These are phyloP conservation scores for Scaptodrosophila latifasciaeformis DNA, from an alignment of 2,888 invertebrate genomes.

Conservation along the genomic window DNA sequence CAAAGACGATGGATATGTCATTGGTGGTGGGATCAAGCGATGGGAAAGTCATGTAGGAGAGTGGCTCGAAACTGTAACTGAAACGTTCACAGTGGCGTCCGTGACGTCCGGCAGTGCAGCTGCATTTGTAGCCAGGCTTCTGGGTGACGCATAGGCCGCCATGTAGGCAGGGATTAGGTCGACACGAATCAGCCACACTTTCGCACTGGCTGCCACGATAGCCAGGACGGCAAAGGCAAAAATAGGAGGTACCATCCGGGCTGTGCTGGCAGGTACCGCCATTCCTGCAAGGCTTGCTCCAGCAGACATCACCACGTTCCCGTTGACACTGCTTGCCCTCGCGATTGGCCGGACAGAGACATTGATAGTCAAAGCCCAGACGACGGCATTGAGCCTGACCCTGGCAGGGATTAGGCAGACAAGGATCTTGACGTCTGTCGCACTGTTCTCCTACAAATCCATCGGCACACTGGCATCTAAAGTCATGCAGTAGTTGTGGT, in stretches of 20 bases:
- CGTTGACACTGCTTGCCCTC: constrained; percentile 90
- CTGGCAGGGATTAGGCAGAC: constrained; percentile 91
- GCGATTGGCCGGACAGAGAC: constrained; percentile 85
- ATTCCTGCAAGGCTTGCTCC: constrained; percentile 90
- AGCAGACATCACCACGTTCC: constrained; percentile 89
- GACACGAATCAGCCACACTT: constrained; percentile 89
- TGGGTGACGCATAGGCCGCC: constrained; percentile 91
- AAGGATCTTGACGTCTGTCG: constrained; percentile 92
- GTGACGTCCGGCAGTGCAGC: constrained; percentile 90
- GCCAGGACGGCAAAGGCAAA: constrained; percentile 93
- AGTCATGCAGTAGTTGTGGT: constrained; percentile 85
- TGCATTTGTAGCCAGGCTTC: constrained; percentile 90
- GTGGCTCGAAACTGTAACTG: constrained; percentile 90
- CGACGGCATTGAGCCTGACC: constrained; percentile 89
- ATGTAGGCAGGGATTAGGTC: constrained; percentile 93
- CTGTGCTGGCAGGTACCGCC: constrained; percentile 94
- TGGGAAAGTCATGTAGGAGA: constrained; percentile 93
- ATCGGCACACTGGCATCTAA: constrained; percentile 86
- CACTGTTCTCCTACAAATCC: constrained; percentile 90
- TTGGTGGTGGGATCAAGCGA: constrained; percentile 91
- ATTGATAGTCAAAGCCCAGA: constrained; percentile 88
- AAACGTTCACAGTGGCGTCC: constrained; percentile 94
- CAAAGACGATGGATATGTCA: constrained; percentile 92
- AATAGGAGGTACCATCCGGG: constrained; percentile 90
- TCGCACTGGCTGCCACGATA: constrained; percentile 95